A percentile compares a stretch with the other conserved stretches of the same genome.
Evolutionary conservation across 2,797 vertebrate species (phyloP).

Genomic region (Gallinago solitaria): DNA sequence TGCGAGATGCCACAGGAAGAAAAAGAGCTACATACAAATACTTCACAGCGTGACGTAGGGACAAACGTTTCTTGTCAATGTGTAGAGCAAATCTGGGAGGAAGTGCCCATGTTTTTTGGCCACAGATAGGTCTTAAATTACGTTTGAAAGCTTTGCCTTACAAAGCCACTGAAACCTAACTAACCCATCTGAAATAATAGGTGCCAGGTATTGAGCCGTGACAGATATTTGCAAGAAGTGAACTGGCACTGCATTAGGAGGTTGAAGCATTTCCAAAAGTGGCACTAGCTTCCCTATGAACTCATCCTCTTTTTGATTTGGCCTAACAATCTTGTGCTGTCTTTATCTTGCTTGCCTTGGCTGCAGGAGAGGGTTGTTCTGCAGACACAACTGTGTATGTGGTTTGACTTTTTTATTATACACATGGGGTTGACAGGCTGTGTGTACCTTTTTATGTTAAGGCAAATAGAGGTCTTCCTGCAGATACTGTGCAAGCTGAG

Average conservation of each 20-base stretch:
- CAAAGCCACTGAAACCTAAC: not conserved
- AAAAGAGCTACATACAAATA: not conserved
- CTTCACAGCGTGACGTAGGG: not conserved
- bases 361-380: not conserved
- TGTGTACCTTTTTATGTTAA: not conserved
- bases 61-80: not conserved
- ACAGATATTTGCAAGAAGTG: not conserved
- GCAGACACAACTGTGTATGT: not conserved
- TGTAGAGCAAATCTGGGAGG: not conserved
- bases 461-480: not conserved
- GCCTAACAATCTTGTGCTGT: not conserved
- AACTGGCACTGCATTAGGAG: not conserved
- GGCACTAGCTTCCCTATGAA: not conserved
- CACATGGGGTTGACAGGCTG: rapidly evolving
- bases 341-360: not conserved
- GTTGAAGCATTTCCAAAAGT: not conserved
- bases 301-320: not conserved
- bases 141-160: not conserved
- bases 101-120: not conserved
- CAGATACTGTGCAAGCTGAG: not conserved
- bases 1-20: not conserved
- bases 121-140: not conserved
- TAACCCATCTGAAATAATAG: not conserved
- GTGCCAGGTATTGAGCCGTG: not conserved
- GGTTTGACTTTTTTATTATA: not conserved